Evolutionary conservation across 2,797 vertebrate genomes (phyloP), one percentile per base, ranked within the genome.

Genomic region (Clarias fuscus): DNA sequence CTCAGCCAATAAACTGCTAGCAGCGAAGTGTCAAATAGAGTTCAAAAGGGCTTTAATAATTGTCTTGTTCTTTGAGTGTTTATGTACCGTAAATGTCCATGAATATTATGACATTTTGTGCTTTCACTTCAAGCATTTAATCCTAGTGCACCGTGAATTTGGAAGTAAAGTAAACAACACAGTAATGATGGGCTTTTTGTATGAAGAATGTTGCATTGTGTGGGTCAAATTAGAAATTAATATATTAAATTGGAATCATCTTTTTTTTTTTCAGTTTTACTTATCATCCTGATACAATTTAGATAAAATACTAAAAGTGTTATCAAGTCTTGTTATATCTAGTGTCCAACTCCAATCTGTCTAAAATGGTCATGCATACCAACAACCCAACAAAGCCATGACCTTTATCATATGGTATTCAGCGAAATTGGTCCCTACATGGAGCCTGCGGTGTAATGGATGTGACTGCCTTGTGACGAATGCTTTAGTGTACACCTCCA

Each of bases 401-500:
- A 93, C 92, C 91, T 93, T 93, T 90, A 79, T 84, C 79, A 71
- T 86, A 81, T 85, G 40, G 73, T 84, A 84, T 53, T 87, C 80
- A 72, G 84, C 84, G 83, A 59, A 89, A 90, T 86, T 88, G 85
- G 76, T 77, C 82, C 87, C 85, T 78, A 27, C 33, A 24, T 24
- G 65, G 65, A 83, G 20, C 70, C 56, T 88, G 71, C 77, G 70
- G 89, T 18, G 59, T 24, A 59, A 79, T 72, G 37, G 62, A 72
- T 78, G 84, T 79, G 82, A 84, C 17, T 40, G 56, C 67, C 22
- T 27, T 53, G 70, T 59, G 61, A 84, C 33, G 20, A 59, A 72
- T 78, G 78, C 58, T 67, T 27, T 20, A 22, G 62, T 20, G 59
- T 48, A n/a, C 68, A 71, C 27, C 40, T 82, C n/a, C 37, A 17